Conservation (phyloP, 2,113 vertebrate species). For the Percina caprodes region DNA sequence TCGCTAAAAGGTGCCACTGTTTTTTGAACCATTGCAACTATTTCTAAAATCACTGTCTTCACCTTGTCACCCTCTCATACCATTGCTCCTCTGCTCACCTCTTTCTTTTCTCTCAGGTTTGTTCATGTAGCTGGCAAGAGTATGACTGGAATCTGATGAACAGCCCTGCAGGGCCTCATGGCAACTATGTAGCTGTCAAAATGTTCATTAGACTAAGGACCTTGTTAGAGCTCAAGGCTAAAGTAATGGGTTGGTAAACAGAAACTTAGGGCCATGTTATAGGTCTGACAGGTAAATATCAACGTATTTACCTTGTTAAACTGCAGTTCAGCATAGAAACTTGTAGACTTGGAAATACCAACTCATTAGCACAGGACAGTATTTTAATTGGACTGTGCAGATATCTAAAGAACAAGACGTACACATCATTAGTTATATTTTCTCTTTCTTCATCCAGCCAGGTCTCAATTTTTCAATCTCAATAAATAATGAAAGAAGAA, state of each 20-base stretch:
- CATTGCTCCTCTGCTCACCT: background rate
- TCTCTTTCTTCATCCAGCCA: background rate
- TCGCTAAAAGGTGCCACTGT: background rate
- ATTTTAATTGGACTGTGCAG: background rate
- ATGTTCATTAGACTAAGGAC: slow-evolving; percentile 27
- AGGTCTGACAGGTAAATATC: slow-evolving; percentile 14
- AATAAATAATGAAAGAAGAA: background rate
- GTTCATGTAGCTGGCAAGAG: slow-evolving; percentile 52
- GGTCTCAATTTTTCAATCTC: background rate
- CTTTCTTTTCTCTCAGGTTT: slow-evolving; percentile 56
- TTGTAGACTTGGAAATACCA: background rate
- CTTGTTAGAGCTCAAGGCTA: slow-evolving; percentile 9
- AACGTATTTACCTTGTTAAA: slow-evolving; percentile 4
- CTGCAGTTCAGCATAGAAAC: slow-evolving; percentile 4
- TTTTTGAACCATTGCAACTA: slow-evolving; percentile 24
- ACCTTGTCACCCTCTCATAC: background rate
- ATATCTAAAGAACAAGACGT: background rate
- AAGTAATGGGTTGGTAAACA: slow-evolving; percentile 20
- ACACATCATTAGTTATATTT: background rate
- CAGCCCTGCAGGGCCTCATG: slow-evolving; percentile 27
- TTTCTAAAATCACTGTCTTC: slow-evolving; percentile 4
- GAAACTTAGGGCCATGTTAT: background rate
- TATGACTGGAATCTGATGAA: slow-evolving; percentile 66
- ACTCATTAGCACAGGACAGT: background rate
- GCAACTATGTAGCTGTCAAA: slow-evolving; percentile 28